These are phyloP conservation scores for Sepiola atlantica DNA, from an alignment of 2,888 invertebrate species.

Conservation along the genomic window DNA sequence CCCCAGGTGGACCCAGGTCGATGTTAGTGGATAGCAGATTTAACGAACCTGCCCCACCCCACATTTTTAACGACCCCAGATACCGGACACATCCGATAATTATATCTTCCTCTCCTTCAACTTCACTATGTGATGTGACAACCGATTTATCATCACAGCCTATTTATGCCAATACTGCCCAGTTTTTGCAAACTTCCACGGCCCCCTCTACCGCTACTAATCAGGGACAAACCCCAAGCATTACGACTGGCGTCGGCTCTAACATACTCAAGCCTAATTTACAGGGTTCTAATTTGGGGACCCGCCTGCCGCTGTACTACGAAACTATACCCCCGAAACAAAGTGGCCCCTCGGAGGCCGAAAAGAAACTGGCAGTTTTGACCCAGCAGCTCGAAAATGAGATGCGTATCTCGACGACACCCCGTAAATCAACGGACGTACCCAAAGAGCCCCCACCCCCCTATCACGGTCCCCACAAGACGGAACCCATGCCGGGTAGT, in stretches of 20 bases:
- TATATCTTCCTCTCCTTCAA: constrained; percentile 50
- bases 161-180: constrained; percentile 47
- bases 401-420: constrained; percentile 60
- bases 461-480: constrained; percentile 73
- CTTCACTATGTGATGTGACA: constrained; percentile 15
- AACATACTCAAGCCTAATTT: constrained; percentile 37
- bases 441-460: constrained; percentile 68
- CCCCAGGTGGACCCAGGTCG: constrained; percentile 18
- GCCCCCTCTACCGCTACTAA: constrained; percentile 41
- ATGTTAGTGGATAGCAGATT: constrained; percentile 62
- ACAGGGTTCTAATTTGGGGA: constrained; percentile 58
- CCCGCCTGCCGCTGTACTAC: constrained; percentile 62
- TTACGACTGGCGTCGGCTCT: constrained; percentile 47
- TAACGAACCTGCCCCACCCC: constrained; percentile 64
- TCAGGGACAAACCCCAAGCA: constrained; percentile 47
- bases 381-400: constrained; percentile 70
- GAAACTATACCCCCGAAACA: constrained; percentile 56
- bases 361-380: constrained; percentile 69
- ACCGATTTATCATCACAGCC: constrained; percentile 35
- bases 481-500: constrained; percentile 62
- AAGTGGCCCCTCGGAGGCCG: constrained; percentile 64
- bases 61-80: constrained; percentile 62
- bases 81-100: constrained; percentile 60
- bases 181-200: constrained; percentile 35
- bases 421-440: constrained; percentile 55